Conservation (phyloP, 2,113 vertebrate species). For the Ibidorhyncha struthersii region DNA sequence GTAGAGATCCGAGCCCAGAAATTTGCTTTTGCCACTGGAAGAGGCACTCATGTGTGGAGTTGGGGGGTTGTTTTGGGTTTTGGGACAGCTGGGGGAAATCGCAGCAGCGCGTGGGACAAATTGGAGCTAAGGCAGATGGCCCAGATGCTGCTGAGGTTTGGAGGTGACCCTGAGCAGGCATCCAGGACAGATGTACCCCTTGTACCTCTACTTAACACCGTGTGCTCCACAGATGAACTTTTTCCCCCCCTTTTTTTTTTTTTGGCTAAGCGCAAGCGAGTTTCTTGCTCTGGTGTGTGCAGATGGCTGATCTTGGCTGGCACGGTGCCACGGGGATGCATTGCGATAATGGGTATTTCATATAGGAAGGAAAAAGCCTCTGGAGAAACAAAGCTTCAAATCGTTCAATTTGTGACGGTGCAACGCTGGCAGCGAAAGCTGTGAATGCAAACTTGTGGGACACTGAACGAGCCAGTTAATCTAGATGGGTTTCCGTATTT, state of each 20-base stretch:
- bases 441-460: slow-evolving; percentile 63
- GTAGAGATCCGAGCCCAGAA: neutral
- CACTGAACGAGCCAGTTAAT: slow-evolving; percentile 41
- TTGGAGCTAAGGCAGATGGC: neutral
- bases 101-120: rapidly evolving
- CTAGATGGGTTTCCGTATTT: slow-evolving; percentile 64
- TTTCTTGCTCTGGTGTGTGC: slow-evolving; percentile 29
- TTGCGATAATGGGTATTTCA: slow-evolving; percentile 43
- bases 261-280: neutral
- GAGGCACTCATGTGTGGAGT: rapidly evolving
- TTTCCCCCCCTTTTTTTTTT: neutral
- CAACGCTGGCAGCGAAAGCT: slow-evolving; percentile 38
- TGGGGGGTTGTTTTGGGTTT: neutral
- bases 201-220: neutral
- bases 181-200: neutral
- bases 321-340: slow-evolving; percentile 4
- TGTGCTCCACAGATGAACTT: neutral
- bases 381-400: slow-evolving; percentile 45
- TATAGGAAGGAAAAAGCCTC: slow-evolving; percentile 35
- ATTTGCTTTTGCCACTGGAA: neutral
- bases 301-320: slow-evolving; percentile 35
- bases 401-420: neutral
- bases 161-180: neutral
- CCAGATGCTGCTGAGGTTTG: neutral
- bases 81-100: neutral